Evolutionary conservation across 2,797 vertebrate species (phyloP), one percentile per base, ranked within the genome.

Genomic region (Threskiornis aethiopicus): DNA sequence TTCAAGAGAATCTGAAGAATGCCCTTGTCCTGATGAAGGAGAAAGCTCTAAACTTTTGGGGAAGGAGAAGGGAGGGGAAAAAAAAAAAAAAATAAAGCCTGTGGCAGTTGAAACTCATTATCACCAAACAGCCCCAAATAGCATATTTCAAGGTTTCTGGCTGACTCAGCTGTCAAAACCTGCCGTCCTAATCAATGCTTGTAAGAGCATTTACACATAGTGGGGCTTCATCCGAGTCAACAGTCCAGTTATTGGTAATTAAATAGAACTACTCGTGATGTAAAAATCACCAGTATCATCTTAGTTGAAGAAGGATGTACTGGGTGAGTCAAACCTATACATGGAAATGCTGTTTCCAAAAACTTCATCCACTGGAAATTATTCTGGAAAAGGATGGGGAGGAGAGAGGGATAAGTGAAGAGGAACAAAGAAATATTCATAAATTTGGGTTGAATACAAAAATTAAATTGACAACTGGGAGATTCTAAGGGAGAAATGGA

Each of bases 111-210:
- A 89, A 59, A 62, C 49, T 89, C 51, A 79, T 95, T 89, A 87
- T 83, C 64, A 89, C 52, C 78, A 78, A 94, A 58, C 66, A 87
- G 71, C 44, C 73, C 64, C 58, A 95, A 92, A 92, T 31, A 19
- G 37, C 9, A 0, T 55, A 49, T 79, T 92, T 92, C 75, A 96
- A 83, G 31, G 75, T 49, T 84, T 82, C 73, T 87, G 55, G 12
- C 84, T 94, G 81, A 93, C 44, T 95, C 86, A 87, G 84, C 86
- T 95, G 86, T 89, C 88, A 91, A 84, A 91, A 93, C 41, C 59
- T 94, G 66, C 78, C 70, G 61, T 73, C 51, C 69, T 62, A 78
- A 89, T 90, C 88, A 80, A 39, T 37, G 62, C 26, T 89, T 89
- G 24, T 70, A 89, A 77, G 66, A 90, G n/a, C 80, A 42, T 41